phyloP scores from a whole-genome alignment of 2,888 invertebrate genomes.

The Synergus laeviventris region DNA sequence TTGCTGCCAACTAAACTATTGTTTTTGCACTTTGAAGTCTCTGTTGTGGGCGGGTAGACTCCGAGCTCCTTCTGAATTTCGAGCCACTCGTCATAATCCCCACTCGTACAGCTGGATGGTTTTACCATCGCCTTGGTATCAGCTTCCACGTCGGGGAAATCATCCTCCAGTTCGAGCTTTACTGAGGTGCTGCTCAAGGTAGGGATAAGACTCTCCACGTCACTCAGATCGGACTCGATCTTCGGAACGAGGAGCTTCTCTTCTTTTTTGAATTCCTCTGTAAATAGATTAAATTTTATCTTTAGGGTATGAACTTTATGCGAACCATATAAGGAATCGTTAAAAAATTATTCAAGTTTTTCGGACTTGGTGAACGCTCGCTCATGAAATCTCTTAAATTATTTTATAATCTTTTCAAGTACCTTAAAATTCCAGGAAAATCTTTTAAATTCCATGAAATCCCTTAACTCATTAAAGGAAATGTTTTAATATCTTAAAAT shows the following conservation, averaged over 20 bases:
- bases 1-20: constrained; percentile 43
- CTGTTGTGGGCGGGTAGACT: constrained; percentile 64
- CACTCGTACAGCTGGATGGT: constrained; percentile 67
- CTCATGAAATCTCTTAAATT: too few species aligned
- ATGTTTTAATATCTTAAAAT: too few species aligned
- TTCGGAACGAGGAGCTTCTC: constrained; percentile 72
- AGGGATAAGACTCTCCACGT: constrained; percentile 60
- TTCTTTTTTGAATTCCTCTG: constrained; percentile 72
- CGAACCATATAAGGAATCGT: too few species aligned
- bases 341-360: constrained; percentile 14
- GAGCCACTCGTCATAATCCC: constrained; percentile 82
- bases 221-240: constrained; percentile 68
- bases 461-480: too few species aligned
- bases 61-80: constrained; percentile 83
- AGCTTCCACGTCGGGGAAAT: constrained; percentile 67
- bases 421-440: too few species aligned
- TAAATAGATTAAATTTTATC: constrained; percentile 45
- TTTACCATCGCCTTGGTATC: constrained; percentile 64
- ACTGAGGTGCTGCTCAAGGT: constrained; percentile 66
- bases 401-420: too few species aligned
- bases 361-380: too few species aligned
- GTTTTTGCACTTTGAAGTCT: constrained; percentile 40
- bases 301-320: too few species aligned
- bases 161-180: constrained; percentile 72
- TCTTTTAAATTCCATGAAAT: too few species aligned